Conservation (phyloP, 2,113 vertebrate genomes). For the Actenoides hombroni region DNA sequence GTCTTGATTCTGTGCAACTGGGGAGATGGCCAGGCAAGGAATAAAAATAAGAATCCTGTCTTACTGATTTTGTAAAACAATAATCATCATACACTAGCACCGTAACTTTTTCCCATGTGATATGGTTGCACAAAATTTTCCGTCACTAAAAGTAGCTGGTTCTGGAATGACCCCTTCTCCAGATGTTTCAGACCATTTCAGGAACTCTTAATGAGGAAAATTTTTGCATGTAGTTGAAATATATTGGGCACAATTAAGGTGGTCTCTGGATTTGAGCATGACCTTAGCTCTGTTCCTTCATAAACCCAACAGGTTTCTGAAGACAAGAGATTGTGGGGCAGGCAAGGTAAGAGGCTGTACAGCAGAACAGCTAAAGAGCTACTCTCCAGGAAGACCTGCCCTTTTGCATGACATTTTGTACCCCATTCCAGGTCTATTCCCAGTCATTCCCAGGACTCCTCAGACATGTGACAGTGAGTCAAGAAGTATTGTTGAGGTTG, state of each 20-base stretch:
- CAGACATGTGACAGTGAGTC: neutral
- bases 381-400: neutral
- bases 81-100: neutral
- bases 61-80: neutral
- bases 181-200: neutral
- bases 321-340: neutral
- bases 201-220: neutral
- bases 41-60: neutral
- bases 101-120: neutral
- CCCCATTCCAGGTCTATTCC: neutral
- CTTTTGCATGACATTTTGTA: neutral
- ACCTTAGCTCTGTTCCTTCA: neutral
- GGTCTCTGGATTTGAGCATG: neutral
- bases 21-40: neutral
- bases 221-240: neutral
- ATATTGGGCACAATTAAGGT: neutral
- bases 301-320: neutral
- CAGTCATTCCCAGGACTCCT: neutral
- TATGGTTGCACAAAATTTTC: neutral
- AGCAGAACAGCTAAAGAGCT: neutral
- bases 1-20: neutral
- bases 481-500: neutral
- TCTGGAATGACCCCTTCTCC: neutral
- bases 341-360: neutral
- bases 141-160: neutral